Evolutionary conservation across 2,888 invertebrate genomes (phyloP), one percentile per base, ranked within the genome.

Genomic region (Craniophora ligustri): DNA sequence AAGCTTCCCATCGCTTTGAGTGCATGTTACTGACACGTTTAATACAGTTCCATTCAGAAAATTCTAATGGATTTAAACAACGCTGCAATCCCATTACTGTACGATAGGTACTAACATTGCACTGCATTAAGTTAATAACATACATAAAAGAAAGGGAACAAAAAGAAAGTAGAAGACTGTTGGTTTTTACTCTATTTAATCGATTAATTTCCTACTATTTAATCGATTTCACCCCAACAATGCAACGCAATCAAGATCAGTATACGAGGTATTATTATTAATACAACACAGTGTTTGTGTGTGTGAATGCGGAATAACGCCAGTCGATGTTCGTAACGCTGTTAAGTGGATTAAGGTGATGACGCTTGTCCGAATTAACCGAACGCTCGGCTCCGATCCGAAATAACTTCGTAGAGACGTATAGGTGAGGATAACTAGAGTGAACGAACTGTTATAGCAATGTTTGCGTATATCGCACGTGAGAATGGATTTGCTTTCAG

Each of bases 341-440:
- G 66, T 64, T 77, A 72, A 81, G 72, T 76, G 73, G 71, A 76
- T 79, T 78, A 73, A 62, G 42, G 47, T 57, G 73, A 67, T 77
- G 72, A 74, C 68, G 74, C 72, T 61, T 57, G 46, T 38, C 57
- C 57, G 54, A 72, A 75, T 75, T 75, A 74, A 67, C 67, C 50
- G 48, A 70, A 67, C 62, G 59, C 63, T 47, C 49, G 48, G 56
- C 51, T 50, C 50, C 41, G 46, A 67, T 54, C 60, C 54, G 55
- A 67, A 73, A 75, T 75, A 70, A 58, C 71, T 65, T 46, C 4
- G 38, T 49, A 16, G 34, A 47, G 23, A 56, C 53, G 41, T 55
- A 58, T 51, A 48, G 28, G 36, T 41, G 49, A 46, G 53, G 60
- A 55, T 54, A 50, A 47, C 48, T 53, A 45, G 38, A 59, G 51